Evolutionary conservation across 2,797 vertebrate genomes (phyloP).

Genomic region (Spea hammondii): DNA sequence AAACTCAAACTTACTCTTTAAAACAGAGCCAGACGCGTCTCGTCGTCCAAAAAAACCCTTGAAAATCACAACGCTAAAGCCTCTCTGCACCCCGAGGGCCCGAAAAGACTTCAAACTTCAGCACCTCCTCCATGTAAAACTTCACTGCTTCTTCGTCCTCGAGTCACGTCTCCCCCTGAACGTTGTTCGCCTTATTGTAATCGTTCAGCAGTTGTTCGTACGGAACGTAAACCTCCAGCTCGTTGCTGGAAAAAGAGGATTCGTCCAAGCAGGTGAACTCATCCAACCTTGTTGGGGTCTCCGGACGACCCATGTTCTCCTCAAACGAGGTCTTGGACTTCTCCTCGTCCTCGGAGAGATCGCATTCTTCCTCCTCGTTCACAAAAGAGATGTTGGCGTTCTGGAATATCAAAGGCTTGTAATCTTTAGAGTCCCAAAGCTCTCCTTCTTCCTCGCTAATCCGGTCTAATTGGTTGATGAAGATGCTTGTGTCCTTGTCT

Average conservation of each 20-base stretch:
- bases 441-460: conserved; percentile 80
- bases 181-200: conserved; percentile 81
- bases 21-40: too few species aligned
- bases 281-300: conserved; percentile 61
- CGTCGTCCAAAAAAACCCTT: not conserved
- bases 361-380: conserved; percentile 75
- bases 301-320: conserved; percentile 67
- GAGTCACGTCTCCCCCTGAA: conserved; percentile 70
- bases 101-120: too few species aligned
- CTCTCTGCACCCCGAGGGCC: too few species aligned
- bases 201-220: conserved; percentile 91
- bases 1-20: too few species aligned
- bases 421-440: conserved; percentile 83
- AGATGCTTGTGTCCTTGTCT: conserved; percentile 69
- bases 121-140: not conserved
- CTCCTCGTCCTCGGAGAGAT: conserved; percentile 77
- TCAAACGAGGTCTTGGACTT: conserved; percentile 78
- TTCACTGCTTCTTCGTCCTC: not conserved
- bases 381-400: conserved; percentile 86
- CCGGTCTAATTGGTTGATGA: conserved; percentile 89
- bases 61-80: not conserved
- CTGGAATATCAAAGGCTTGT: conserved; percentile 80
- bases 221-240: conserved; percentile 78
- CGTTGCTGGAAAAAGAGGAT: conserved; percentile 83
- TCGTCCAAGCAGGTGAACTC: conserved; percentile 74